Base-by-base conservation (phyloP, 1,140 invertebrate species). In the Acromyrmex echinatior region DNA sequence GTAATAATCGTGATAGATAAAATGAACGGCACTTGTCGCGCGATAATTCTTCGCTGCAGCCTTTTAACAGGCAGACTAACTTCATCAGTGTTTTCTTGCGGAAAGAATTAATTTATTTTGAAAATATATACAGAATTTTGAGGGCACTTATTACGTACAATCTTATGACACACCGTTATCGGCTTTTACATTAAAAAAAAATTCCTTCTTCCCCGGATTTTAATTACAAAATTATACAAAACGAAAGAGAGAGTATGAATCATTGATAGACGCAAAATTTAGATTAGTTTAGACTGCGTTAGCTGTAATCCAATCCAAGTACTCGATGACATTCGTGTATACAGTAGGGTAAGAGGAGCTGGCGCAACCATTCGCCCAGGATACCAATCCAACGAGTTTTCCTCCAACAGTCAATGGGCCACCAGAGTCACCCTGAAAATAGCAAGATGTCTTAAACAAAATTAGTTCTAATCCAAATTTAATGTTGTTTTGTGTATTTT, bases 361-460 rank as follows among this genome's bases (percentile, higher is more conserved):
- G 0, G 91, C 96, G 90, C 96, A 96, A 18, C 93, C 91, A 5
- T 95, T 95, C 0, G 87, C 89, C 95, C 95, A 96, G 6, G 95
- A 96, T 5, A 96, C 95, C 4, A 96, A 88, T 14, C 96, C 96
- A 21, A 92, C 88, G 88, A 89, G 88, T 56, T 94, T 92, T 25
- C 92, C 92, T 25, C 93, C 87, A 49, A 96, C 95, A 12, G 96
- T 95, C 25, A 96, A 87, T 5, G 96, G 96, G n/a, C 96, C 96
- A 39, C 96, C 96, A n/a, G 95, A 95, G 76, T 96, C 96, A 87
- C 96, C 96, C 95, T 96, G 87, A 12, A 53, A 84, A 18, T 68
- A 84, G 18, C 58, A 86, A 79, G 6, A 3, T 3, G 5, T 10
- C 28, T 4, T 45, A 45, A 45, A 45, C 9, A 45, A 45, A 45